phyloP scores from a whole-genome alignment of 2,113 vertebrate species.

The Stegostoma tigrinum region DNA sequence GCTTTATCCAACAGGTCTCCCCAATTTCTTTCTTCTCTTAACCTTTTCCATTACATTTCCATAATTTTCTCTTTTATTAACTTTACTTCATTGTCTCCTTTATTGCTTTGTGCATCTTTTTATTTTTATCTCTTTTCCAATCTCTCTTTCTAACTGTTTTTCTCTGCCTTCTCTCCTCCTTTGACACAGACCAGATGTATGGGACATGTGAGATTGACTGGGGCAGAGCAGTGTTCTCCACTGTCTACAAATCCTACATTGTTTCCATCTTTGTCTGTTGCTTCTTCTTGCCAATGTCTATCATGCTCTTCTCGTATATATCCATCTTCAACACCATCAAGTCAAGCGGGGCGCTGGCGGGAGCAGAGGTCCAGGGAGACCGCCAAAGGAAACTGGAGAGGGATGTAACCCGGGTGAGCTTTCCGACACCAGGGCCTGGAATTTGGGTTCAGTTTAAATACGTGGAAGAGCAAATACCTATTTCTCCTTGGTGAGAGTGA shows the following conservation, averaged over 20 bases:
- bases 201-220: conserved; percentile 78
- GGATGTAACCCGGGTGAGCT: conserved; percentile 62
- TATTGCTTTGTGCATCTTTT: not conserved
- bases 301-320: conserved; percentile 67
- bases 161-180: not conserved
- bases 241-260: conserved; percentile 74
- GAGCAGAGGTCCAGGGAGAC: conserved; percentile 56
- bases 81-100: not conserved
- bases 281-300: conserved; percentile 65
- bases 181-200: conserved; percentile 61
- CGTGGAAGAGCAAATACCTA: not conserved
- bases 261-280: conserved; percentile 73
- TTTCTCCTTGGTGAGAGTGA: not conserved
- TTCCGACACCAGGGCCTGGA: not conserved
- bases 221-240: conserved; percentile 79
- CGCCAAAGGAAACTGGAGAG: conserved; percentile 67
- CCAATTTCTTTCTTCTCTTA: not conserved
- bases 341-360: conserved; percentile 62
- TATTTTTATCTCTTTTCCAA: not conserved
- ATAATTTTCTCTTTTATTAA: not conserved
- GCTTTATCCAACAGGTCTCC: not conserved
- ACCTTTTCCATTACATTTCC: not conserved
- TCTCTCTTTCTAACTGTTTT: conserved; percentile 26
- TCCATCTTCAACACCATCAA: conserved; percentile 77
- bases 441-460: not conserved